A percentile compares a stretch with the other conserved stretches of the same genome.
Conservation (phyloP, 1,140 invertebrate genomes). For the Drepana arcuata region DNA sequence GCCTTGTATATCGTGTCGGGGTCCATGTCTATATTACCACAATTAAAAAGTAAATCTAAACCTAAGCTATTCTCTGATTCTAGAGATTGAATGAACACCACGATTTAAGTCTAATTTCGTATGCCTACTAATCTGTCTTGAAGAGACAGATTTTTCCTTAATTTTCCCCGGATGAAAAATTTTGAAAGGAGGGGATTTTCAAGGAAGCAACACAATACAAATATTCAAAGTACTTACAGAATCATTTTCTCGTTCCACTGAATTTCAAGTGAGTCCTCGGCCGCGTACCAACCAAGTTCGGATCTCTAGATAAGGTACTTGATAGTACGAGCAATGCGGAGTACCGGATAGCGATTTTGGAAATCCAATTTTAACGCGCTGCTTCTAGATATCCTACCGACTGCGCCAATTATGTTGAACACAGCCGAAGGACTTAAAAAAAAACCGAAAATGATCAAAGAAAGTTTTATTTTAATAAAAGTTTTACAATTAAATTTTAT, state of each 20-base stretch:
- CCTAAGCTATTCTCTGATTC: neutral
- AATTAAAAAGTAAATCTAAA: neutral
- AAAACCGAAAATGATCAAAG: no score
- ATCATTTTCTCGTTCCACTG: neutral
- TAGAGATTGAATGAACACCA: neutral
- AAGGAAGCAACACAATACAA: neutral
- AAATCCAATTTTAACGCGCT: no score
- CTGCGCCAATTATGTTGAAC: no score
- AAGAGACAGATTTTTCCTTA: neutral
- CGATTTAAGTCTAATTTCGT: neutral
- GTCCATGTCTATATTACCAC: neutral
- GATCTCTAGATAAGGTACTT: no score
- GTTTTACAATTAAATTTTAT: no score
- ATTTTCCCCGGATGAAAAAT: neutral
- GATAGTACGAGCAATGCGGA: no score
- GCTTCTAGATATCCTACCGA: no score
- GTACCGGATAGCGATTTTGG: no score
- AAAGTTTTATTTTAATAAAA: no score
- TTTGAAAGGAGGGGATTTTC: no score
- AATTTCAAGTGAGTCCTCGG: neutral
- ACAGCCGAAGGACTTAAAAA: no score
- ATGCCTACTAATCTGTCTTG: constrained; percentile 1
- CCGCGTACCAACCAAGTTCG: no score
- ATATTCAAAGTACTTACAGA: neutral
- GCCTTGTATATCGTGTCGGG: constrained; percentile 7